These are phyloP conservation scores for Garra rufa DNA, from an alignment of 2,113 vertebrate genomes.

Conservation along the genomic window DNA sequence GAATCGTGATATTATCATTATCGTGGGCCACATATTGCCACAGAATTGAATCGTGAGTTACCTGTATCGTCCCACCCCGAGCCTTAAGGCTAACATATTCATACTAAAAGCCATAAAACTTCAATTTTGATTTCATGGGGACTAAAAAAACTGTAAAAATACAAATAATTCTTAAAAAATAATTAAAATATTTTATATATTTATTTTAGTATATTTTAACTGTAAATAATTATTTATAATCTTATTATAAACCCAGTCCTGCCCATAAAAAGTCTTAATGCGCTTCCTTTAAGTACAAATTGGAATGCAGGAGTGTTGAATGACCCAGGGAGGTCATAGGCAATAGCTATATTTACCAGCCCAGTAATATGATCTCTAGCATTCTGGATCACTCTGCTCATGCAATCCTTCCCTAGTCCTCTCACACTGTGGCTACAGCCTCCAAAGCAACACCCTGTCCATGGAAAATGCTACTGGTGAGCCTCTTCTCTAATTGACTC, in stretches of 20 bases:
- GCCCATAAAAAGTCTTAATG: conserved; percentile 61
- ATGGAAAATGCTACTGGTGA: conserved; percentile 70
- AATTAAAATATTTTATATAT: not conserved
- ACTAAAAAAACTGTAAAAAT: too few relatives aligned
- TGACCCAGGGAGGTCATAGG: conserved; percentile 77
- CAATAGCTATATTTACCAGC: conserved; percentile 82
- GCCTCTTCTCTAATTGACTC: conserved; percentile 56
- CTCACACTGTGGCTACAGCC: conserved; percentile 67
- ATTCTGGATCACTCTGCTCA: conserved; percentile 76
- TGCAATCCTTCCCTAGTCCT: conserved; percentile 63
- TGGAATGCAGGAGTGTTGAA: conserved; percentile 75
- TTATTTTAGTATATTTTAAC: not conserved
- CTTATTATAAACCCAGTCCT: not conserved
- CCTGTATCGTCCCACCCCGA: too few relatives aligned
- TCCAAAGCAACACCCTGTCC: conserved; percentile 61
- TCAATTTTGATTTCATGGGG: too few relatives aligned
- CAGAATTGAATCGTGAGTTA: too few relatives aligned
- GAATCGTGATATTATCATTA: too few relatives aligned
- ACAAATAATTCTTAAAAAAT: not conserved
- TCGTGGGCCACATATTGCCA: too few relatives aligned
- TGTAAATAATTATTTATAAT: not conserved
- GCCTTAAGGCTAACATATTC: too few relatives aligned
- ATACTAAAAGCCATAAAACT: too few relatives aligned
- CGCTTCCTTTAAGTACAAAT: conserved; percentile 70
- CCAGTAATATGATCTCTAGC: conserved; percentile 79